Evolutionary conservation across 2,797 vertebrate species (phyloP), one percentile per base, ranked within the genome.

Genomic region (Limnodromus scolopaceus): DNA sequence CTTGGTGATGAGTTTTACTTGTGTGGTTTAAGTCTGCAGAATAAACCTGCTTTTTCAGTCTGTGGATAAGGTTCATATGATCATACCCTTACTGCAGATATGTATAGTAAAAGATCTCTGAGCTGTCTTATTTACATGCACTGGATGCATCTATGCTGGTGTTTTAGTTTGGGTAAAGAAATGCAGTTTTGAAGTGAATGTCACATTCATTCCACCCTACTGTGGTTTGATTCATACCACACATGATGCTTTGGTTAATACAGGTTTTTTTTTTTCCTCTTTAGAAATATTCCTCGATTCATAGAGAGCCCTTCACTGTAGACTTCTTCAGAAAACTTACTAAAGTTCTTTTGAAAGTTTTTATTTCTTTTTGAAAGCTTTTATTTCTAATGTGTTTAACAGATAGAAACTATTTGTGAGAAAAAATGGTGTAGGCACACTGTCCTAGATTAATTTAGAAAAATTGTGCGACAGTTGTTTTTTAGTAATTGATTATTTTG

Each of bases 401-500:
- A 48, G 20, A 53, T 12, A 75, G 45, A 60, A 79, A 53, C 5
- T 36, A 6, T 84, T 84, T 71, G 13, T 68, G 53, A 69, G 46
- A 53, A 76, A 76, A 86, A 58, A 6, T 9, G 11, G 3, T 46
- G 17, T 43, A 54, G 57, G 45, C 65, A 32, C 2, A 3, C 6
- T 46, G 5, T 74, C 82, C 20, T 71, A 41, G 11, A 13, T 39
- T 74, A 70, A 63, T 87, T 66, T 45, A 58, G 32, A 34, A 84
- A 57, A 84, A 28, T 13, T 43, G 28, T 61, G 17, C 41, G 10
- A 19, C 8, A 65, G 13, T 32, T 78, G 11, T 1, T 49, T 49
- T 89, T 82, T 34, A 76, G 32, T 71, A 28, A 65, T 69, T 63
- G 6, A 13, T 53, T 87, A n/a, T 69, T 96, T 89, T 83, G 16